These are phyloP conservation scores for Myotis myotis DNA, from an alignment of 2,797 vertebrate genomes.

Conservation along the genomic window DNA sequence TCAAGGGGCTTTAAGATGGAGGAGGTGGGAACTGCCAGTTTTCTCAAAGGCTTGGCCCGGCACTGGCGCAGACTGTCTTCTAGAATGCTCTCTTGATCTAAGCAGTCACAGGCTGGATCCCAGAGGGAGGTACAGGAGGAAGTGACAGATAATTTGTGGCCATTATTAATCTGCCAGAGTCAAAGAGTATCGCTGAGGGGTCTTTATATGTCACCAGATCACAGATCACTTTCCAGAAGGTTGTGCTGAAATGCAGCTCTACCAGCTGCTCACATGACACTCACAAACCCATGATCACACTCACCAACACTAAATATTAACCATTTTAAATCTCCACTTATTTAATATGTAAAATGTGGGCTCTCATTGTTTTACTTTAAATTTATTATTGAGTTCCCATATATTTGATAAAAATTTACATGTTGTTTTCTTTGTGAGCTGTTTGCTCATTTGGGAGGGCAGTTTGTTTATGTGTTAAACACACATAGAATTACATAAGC, in stretches of 20 bases:
- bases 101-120: not conserved
- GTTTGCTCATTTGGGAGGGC: not conserved
- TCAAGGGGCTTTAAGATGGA: not conserved
- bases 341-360: not conserved
- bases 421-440: not conserved
- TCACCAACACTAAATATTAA: not conserved
- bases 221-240: not conserved
- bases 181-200: not conserved
- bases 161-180: not conserved
- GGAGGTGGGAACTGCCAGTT: not conserved
- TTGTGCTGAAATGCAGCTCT: not conserved
- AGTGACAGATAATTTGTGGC: not conserved
- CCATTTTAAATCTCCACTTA: not conserved
- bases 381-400: not conserved
- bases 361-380: slow-evolving; percentile 1
- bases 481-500: not conserved
- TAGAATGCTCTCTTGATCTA: not conserved
- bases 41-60: not conserved
- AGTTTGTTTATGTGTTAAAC: not conserved
- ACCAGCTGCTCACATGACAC: not conserved
- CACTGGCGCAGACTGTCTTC: not conserved
- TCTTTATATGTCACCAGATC: not conserved
- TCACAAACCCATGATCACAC: not conserved
- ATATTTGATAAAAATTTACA: not conserved
- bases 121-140: not conserved